Percentiles rank a stretch among this genome's conserved stretches.
These are phyloP conservation scores for Idaea straminata DNA, from an alignment of 2,888 invertebrate species.

Conservation along the genomic window DNA sequence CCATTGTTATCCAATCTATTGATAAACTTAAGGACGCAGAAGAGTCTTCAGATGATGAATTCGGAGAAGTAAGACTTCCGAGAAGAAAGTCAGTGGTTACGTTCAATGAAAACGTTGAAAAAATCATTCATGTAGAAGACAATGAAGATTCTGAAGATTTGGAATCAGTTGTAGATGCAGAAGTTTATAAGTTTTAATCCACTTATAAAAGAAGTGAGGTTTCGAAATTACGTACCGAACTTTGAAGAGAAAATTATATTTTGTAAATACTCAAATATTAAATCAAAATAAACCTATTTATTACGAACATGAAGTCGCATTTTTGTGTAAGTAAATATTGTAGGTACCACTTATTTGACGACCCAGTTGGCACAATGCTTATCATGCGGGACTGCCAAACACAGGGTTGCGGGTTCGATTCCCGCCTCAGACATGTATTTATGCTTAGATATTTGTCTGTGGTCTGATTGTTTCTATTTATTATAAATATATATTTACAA, in stretches of 20 bases:
- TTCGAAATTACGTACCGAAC: neutral
- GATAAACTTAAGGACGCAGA: slow-evolving; percentile 67
- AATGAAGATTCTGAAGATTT: slow-evolving; percentile 36
- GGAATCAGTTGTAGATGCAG: slow-evolving; percentile 37
- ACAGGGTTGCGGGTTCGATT: no score
- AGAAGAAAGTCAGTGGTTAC: slow-evolving; percentile 75
- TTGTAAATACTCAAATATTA: slow-evolving; percentile 7
- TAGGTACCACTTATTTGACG: neutral
- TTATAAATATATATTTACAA: no score
- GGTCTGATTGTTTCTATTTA: no score
- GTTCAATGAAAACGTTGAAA: slow-evolving; percentile 79
- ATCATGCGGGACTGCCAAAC: no score
- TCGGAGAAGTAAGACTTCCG: slow-evolving; percentile 52
- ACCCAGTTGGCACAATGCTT: no score
- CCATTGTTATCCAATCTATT: slow-evolving; percentile 67
- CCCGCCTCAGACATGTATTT: no score
- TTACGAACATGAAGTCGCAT: neutral
- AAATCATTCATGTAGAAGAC: slow-evolving; percentile 73
- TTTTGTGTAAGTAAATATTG: neutral
- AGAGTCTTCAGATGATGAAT: slow-evolving; percentile 65
- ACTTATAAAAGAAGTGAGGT: neutral
- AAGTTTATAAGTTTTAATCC: slow-evolving; percentile 54
- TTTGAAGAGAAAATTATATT: neutral
- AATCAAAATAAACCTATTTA: slow-evolving; percentile 1
- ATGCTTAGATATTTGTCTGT: no score